phyloP scores from a whole-genome alignment of 2,113 vertebrate species.

The Calypte anna region DNA sequence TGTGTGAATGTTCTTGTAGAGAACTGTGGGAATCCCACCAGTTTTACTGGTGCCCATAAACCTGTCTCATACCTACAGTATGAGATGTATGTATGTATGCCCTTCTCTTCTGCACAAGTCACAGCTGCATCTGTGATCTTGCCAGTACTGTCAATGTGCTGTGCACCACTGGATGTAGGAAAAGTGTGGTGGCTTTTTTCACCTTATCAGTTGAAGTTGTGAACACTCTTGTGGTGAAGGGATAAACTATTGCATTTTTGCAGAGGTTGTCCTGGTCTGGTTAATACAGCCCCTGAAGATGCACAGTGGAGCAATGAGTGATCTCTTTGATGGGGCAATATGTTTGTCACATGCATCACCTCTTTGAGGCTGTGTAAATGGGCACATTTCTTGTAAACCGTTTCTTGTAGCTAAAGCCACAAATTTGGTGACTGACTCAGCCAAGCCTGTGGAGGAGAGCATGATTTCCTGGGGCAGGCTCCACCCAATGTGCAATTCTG shows the following conservation, averaged over 20 bases:
- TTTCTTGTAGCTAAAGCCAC: neutral
- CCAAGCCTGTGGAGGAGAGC: fast-evolving
- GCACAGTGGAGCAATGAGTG: neutral
- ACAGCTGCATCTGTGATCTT: neutral
- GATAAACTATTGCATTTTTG: neutral
- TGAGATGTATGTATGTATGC: neutral
- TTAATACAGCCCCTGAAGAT: neutral
- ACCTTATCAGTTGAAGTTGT: neutral
- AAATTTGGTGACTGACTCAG: fast-evolving
- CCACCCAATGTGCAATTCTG: neutral
- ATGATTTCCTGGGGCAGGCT: neutral
- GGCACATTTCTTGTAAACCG: neutral
- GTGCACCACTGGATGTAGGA: neutral
- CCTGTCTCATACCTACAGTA: too few species aligned
- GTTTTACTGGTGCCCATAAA: neutral
- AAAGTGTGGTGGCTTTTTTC: neutral
- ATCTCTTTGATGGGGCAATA: neutral
- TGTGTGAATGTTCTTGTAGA: neutral
- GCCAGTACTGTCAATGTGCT: neutral
- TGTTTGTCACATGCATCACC: neutral
- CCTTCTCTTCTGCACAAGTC: neutral
- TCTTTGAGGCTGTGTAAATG: neutral
- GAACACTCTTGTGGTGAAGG: neutral
- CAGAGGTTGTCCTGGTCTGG: neutral
- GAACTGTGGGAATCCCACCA: neutral